Conservation (phyloP, 2,888 invertebrate species). For the Argyra leucocephala region DNA sequence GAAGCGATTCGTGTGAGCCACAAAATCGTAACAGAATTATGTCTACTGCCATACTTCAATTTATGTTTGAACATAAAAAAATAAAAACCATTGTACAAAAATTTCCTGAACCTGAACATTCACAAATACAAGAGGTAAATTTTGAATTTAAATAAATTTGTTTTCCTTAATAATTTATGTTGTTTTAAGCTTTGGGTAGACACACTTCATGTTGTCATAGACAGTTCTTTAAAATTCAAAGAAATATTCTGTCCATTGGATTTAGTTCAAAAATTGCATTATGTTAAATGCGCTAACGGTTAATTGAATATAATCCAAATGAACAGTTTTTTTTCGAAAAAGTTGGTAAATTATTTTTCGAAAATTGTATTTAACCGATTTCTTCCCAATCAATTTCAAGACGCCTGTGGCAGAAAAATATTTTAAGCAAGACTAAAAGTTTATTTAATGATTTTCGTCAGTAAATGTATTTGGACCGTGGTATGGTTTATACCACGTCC, state of each 20-base stretch:
- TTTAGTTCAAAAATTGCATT: neutral
- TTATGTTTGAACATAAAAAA: conserved; percentile 13
- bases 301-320: neutral
- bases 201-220: conserved; percentile 20
- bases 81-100: conserved; percentile 8
- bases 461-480: no score
- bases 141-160: neutral
- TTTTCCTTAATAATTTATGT: no score
- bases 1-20: conserved; percentile 22
- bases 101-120: conserved; percentile 17
- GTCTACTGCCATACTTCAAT: conserved; percentile 19
- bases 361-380: neutral
- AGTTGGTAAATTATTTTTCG: neutral
- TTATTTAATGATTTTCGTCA: no score
- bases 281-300: neutral
- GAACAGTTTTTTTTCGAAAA: neutral
- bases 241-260: conserved; percentile 15
- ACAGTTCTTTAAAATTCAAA: conserved; percentile 17
- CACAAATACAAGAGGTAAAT: conserved; percentile 20
- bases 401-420: neutral
- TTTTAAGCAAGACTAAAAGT: no score
- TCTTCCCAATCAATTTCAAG: neutral
- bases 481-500: no score
- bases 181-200: conserved; percentile 10
- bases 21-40: conserved; percentile 21